phyloP scores from a whole-genome alignment of 2,113 vertebrate species.

The Sylvietta virens region DNA sequence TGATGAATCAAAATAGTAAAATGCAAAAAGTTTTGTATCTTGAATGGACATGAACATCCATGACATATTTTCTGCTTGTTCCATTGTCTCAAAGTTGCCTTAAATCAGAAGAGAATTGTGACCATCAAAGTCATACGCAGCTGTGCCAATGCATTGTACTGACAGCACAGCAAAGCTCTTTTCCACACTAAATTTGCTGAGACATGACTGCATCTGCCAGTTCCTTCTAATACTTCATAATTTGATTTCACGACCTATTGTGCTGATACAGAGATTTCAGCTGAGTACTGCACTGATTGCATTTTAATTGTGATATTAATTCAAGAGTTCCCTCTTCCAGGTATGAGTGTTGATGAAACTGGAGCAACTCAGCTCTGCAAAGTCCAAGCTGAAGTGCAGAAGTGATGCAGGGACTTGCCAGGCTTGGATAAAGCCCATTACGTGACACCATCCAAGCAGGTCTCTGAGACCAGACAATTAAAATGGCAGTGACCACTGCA shows the following conservation, averaged over 20 bases:
- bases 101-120: neutral
- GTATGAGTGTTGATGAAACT: neutral
- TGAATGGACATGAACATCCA: rapidly evolving
- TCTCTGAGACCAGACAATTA: neutral
- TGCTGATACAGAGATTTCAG: neutral
- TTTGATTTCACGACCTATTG: neutral
- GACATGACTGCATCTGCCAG: neutral
- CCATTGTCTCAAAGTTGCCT: neutral
- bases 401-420: neutral
- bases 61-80: neutral
- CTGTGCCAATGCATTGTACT: neutral
- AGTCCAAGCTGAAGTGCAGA: neutral
- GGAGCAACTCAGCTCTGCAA: neutral
- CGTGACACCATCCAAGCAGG: neutral
- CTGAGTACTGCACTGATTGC: neutral
- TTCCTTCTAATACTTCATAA: neutral
- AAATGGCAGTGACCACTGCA: neutral
- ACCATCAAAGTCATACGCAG: neutral
- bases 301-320: neutral
- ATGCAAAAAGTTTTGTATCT: neutral
- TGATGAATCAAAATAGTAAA: rapidly evolving
- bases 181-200: neutral
- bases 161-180: neutral
- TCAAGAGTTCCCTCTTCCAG: neutral
- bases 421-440: neutral